Conservation (phyloP, 2,113 vertebrate species). For the Nanger granti region DNA sequence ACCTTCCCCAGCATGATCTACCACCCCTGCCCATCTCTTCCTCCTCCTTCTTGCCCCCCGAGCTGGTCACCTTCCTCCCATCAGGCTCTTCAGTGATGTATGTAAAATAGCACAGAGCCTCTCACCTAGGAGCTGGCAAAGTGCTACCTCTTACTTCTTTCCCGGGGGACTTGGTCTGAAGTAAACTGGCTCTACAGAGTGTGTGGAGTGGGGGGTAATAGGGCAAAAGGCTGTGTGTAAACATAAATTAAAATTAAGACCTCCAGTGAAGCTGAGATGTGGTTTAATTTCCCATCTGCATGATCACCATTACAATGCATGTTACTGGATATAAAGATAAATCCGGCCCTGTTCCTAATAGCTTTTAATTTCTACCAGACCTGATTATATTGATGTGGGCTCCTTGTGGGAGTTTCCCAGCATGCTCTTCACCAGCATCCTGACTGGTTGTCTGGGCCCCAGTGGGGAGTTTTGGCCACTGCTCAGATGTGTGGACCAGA, state of each 20-base stretch:
- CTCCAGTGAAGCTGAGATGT: slow-evolving; percentile 52
- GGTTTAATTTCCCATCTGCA: slow-evolving; percentile 69
- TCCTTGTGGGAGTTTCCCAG: slow-evolving; percentile 64
- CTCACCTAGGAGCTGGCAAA: background rate
- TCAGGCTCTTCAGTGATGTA: background rate
- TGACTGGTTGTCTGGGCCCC: slow-evolving; percentile 19
- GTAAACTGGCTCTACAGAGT: background rate
- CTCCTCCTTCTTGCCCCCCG: background rate
- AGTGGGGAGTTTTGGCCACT: slow-evolving; percentile 39
- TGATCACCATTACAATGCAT: slow-evolving; percentile 57
- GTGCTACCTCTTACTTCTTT: background rate
- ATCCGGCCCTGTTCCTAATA: slow-evolving; percentile 66
- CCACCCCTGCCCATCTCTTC: background rate
- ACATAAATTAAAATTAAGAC: slow-evolving; percentile 56
- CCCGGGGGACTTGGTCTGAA: background rate
- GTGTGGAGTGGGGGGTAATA: background rate
- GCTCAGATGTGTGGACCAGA: slow-evolving; percentile 39
- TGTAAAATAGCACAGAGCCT: background rate
- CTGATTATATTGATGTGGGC: slow-evolving; percentile 50
- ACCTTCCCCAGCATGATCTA: background rate
- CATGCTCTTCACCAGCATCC: slow-evolving; percentile 55
- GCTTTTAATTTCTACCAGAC: slow-evolving; percentile 69
- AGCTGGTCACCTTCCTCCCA: background rate
- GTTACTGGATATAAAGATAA: slow-evolving; percentile 69
- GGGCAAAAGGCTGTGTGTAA: background rate